These are phyloP conservation scores for Lerista edwardsae DNA, from an alignment of 2,797 vertebrate genomes.

Conservation along the genomic window DNA sequence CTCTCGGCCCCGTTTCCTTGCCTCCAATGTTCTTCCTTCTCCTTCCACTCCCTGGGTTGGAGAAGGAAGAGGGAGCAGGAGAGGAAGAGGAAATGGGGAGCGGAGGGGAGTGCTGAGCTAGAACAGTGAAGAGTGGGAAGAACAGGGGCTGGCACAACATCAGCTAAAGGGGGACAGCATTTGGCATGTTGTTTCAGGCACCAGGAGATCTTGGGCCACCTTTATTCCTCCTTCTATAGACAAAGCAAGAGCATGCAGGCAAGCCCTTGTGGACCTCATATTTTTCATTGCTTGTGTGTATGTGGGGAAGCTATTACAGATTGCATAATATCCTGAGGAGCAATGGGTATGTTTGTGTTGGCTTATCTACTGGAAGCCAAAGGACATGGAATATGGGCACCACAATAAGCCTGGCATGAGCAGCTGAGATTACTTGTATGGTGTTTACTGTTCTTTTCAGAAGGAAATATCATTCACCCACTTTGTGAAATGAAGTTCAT, in stretches of 20 bases:
- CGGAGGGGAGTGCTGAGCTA: background rate
- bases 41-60: background rate
- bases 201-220: too few species aligned
- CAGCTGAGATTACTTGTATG: background rate
- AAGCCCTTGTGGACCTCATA: background rate
- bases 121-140: too few species aligned
- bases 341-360: slow-evolving; percentile 14
- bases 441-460: slow-evolving; percentile 11
- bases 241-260: background rate
- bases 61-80: background rate
- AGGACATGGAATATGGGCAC: background rate
- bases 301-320: background rate
- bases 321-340: background rate
- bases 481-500: background rate
- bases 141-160: too few species aligned
- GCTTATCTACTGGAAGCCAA: background rate
- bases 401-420: background rate
- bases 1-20: background rate
- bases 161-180: too few species aligned
- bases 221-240: background rate
- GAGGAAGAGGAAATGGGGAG: too few species aligned
- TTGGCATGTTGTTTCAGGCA: too few species aligned
- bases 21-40: background rate
- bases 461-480: background rate
- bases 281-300: background rate